Evolutionary conservation across 2,888 invertebrate genomes (phyloP), one percentile per base, ranked within the genome.

Genomic region (Chorisops tibialis): DNA sequence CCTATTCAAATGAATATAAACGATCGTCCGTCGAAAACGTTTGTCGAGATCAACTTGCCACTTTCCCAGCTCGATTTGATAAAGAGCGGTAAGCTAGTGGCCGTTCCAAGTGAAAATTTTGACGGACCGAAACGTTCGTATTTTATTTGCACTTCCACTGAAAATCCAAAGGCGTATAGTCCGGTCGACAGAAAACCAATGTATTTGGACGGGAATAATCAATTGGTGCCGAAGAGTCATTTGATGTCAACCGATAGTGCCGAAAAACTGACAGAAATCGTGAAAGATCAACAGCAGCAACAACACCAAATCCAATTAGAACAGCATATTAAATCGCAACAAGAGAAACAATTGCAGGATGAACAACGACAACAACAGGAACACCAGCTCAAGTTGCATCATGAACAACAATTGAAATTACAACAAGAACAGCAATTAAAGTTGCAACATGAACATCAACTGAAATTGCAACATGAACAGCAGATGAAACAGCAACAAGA

Each of bases 51-150:
- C 9, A 7, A 1, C 3, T 7, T 30, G 1, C 30, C 30, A 9
- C 1, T 30, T 30, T 30, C 30, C 7, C 30, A 30, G 9, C 1
- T 30, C 5, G 30, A 30, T 7, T 1, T 30, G 9, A 30, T 9
- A 30, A 30, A 30, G 30, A 30, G 35, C 78, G 81, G 1, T 85
- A 86, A 67, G 58, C 65, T 88, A 69, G 79, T 87, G 71, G 88
- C 88, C 12, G 81, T 90, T 47, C 88, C 88, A 19, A 88, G 88
- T 18, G 88, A 87, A 69, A 85, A 85, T 68, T 83, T 85, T 35
- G 56, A 24, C 11, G 59, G 30, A 39, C 38, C 24, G 22, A 41
- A 14, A 54, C 39, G 35, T 63, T 85, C 86, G 1, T 89, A 88
- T 72, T 87, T 88, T 73, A 80, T 90, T 35, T 87, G 90, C 65